Percentiles rank a stretch among this genome's conserved stretches.
phyloP scores from a whole-genome alignment of 2,113 vertebrate species.

The Syngnathus scovelli region DNA sequence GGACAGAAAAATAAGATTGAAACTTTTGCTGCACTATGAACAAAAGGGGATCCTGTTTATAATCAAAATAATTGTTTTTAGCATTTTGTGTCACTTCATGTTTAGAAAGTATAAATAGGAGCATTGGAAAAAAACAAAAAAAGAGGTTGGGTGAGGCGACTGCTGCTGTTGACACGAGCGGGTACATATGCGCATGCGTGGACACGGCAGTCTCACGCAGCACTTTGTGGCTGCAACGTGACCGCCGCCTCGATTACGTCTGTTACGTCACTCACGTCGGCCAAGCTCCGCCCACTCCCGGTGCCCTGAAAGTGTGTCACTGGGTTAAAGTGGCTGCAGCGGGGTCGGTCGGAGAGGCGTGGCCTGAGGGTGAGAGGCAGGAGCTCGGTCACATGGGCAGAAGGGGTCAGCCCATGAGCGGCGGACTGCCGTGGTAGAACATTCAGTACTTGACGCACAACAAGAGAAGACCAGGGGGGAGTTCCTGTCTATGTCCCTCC shows the following conservation, averaged over 20 bases:
- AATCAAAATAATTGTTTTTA: neutral
- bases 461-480: constrained; percentile 10
- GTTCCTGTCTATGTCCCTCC: neutral
- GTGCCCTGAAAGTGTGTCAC: constrained; percentile 75
- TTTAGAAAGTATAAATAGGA: neutral
- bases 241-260: constrained; percentile 20
- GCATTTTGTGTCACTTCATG: neutral
- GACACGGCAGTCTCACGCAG: neutral
- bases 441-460: constrained; percentile 59
- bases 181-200: neutral
- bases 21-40: neutral
- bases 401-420: constrained; percentile 25
- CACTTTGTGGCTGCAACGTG: constrained; percentile 64
- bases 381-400: constrained; percentile 60
- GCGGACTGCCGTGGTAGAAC: constrained; percentile 44
- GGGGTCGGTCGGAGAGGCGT: constrained; percentile 17
- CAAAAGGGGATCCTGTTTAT: too few relatives aligned
- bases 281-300: constrained; percentile 39
- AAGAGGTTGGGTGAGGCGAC: neutral
- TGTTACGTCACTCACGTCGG: constrained; percentile 27
- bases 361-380: constrained; percentile 43
- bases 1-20: neutral
- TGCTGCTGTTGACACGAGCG: neutral
- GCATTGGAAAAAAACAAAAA: neutral
- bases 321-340: constrained; percentile 72